These are phyloP conservation scores for Cichlasoma orientale DNA, from an alignment of 2,797 vertebrate species.

Conservation along the genomic window DNA sequence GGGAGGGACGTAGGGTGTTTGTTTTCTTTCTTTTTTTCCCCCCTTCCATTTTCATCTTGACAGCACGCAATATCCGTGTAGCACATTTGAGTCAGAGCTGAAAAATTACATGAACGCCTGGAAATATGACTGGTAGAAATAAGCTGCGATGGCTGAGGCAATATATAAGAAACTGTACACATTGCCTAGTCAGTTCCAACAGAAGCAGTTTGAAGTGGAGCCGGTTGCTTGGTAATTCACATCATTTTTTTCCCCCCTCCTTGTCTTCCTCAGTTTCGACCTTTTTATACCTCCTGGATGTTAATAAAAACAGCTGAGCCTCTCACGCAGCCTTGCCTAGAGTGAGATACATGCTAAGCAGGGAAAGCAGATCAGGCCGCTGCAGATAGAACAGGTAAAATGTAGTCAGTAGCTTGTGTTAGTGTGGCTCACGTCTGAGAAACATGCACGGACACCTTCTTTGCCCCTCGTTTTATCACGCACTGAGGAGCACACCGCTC, in stretches of 20 bases:
- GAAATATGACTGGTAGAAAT: slow-evolving; percentile 30
- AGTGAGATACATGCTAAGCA: not conserved
- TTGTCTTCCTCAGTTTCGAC: slow-evolving; percentile 17
- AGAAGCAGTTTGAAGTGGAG: not conserved
- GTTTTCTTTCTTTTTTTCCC: not conserved
- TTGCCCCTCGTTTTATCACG: not conserved
- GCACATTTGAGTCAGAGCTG: slow-evolving; percentile 16
- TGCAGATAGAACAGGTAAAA: slow-evolving; percentile 34
- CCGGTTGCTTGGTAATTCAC: not conserved
- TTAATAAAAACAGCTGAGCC: slow-evolving; percentile 42
- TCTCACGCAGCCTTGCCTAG: slow-evolving; percentile 18
- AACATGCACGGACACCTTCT: slow-evolving; percentile 13
- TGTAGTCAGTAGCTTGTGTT: not conserved
- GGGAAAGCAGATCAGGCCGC: slow-evolving; percentile 14
- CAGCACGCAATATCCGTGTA: slow-evolving; percentile 5
- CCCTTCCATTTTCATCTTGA: not conserved
- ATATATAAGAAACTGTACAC: not conserved
- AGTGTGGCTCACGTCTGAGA: slow-evolving; percentile 3
- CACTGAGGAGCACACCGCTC: not conserved
- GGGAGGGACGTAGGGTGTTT: not conserved
- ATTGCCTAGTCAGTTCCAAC: slow-evolving; percentile 6
- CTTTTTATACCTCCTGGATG: slow-evolving; percentile 24
- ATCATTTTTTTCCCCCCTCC: not conserved
- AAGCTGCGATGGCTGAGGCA: slow-evolving; percentile 4
- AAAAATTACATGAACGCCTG: slow-evolving; percentile 29